phyloP scores from a whole-genome alignment of 2,113 vertebrate genomes.

The Nesoenas mayeri region DNA sequence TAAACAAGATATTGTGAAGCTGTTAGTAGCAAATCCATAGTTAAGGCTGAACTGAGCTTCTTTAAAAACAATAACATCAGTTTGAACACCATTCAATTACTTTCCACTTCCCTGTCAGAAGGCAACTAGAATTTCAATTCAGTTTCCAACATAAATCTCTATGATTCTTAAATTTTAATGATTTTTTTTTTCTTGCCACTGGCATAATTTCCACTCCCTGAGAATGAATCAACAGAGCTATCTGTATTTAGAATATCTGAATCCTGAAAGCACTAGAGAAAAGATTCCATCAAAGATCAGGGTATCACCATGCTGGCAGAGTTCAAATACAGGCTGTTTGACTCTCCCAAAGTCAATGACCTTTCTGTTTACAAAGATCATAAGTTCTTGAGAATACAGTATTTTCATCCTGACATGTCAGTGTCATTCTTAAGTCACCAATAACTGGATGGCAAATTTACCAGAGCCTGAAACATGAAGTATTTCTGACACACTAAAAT shows the following conservation, averaged over 20 bases:
- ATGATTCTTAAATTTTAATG: background rate
- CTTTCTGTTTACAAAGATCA: background rate
- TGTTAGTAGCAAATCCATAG: constrained; percentile 48
- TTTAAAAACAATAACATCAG: constrained; percentile 26
- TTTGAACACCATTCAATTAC: background rate
- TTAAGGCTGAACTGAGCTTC: constrained; percentile 34
- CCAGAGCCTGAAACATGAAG: background rate
- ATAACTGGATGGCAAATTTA: background rate
- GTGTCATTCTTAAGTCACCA: background rate
- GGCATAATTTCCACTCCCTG: background rate
- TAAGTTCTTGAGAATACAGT: background rate
- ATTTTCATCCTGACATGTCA: background rate
- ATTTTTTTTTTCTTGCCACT: background rate
- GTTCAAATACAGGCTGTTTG: background rate
- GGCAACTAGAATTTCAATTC: background rate
- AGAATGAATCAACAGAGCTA: background rate
- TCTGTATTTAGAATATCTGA: background rate
- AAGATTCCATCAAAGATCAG: background rate
- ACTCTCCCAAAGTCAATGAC: background rate
- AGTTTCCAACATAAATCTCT: background rate
- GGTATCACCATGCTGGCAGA: background rate
- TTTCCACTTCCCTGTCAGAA: constrained; percentile 6
- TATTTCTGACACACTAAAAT: background rate
- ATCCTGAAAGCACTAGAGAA: background rate
- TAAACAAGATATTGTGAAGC: constrained; percentile 46